Conservation (phyloP, 2,113 vertebrate genomes). For the Dunckerocampus dactyliophorus region DNA sequence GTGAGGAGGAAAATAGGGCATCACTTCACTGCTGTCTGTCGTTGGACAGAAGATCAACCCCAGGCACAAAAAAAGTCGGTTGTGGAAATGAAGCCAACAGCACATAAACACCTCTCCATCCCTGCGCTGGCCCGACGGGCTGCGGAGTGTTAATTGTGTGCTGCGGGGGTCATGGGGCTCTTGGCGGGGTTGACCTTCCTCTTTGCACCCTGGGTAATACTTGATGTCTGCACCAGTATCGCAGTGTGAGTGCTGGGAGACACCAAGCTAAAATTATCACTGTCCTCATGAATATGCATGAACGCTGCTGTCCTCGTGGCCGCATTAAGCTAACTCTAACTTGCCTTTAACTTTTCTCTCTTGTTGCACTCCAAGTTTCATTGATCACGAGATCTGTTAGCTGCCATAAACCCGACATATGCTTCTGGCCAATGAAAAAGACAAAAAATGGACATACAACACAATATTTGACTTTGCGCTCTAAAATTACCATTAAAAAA, state of each 20-base stretch:
- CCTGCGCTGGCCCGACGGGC: constrained; percentile 45
- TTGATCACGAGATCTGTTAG: no score
- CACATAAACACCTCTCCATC: constrained; percentile 57
- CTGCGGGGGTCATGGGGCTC: constrained; percentile 59
- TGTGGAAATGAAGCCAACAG: constrained; percentile 41
- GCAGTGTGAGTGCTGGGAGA: constrained; percentile 29
- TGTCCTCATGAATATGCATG: constrained; percentile 45
- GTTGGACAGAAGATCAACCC: constrained; percentile 60
- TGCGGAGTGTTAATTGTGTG: constrained; percentile 62
- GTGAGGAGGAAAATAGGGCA: neutral
- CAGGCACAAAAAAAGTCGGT: constrained; percentile 1
- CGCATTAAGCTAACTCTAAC: constrained; percentile 8
- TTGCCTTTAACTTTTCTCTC: no score
- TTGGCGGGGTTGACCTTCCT: constrained; percentile 40
- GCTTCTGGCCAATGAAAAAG: no score
- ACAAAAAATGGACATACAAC: no score
- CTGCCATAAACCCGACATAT: no score
- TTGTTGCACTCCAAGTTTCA: neutral
- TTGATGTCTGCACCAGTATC: constrained; percentile 28
- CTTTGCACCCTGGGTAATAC: constrained; percentile 41
- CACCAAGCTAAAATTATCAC: constrained; percentile 37
- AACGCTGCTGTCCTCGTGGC: constrained; percentile 44
- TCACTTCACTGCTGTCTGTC: constrained; percentile 30
- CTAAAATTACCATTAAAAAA: no score
- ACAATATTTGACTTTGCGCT: no score